These are phyloP conservation scores for Peromyscus polionotus DNA, from an alignment of 2,113 vertebrate species.

Conservation along the genomic window DNA sequence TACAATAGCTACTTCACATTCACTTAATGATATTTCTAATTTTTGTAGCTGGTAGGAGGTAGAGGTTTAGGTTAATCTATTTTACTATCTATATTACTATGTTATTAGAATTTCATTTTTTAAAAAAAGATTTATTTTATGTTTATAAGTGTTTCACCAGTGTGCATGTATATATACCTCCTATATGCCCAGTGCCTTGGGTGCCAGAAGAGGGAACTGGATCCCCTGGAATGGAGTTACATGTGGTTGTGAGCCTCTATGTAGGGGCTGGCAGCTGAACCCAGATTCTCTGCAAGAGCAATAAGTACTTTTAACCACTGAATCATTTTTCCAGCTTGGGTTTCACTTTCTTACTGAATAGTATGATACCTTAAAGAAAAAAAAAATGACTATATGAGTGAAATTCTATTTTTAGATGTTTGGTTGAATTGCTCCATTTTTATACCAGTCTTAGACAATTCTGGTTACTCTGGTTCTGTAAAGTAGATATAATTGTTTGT, in stretches of 20 bases:
- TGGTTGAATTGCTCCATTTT: slow-evolving; percentile 31
- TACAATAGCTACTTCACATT: neutral
- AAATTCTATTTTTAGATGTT: slow-evolving; percentile 17
- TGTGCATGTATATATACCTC: neutral
- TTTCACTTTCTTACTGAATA: slow-evolving; percentile 32
- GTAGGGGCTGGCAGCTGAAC: neutral
- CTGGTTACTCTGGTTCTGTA: slow-evolving; percentile 42
- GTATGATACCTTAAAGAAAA: neutral
- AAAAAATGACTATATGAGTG: neutral
- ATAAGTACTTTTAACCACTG: neutral
- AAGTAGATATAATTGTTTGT: neutral
- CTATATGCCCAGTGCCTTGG: neutral
- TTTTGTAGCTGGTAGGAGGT: slow-evolving; percentile 11
- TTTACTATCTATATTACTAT: neutral
- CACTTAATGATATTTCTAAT: neutral
- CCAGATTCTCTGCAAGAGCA: neutral
- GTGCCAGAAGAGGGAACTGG: neutral
- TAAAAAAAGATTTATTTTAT: no score
- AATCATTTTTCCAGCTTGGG: neutral
- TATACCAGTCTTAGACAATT: neutral
- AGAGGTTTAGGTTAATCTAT: neutral
- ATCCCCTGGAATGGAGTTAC: neutral
- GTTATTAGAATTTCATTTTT: neutral
- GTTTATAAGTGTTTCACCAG: neutral
- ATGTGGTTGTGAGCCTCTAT: neutral